Evolutionary conservation across 2,797 vertebrate species (phyloP), one percentile per base, ranked within the genome.

Genomic region (Craterocephalus amniculus): DNA sequence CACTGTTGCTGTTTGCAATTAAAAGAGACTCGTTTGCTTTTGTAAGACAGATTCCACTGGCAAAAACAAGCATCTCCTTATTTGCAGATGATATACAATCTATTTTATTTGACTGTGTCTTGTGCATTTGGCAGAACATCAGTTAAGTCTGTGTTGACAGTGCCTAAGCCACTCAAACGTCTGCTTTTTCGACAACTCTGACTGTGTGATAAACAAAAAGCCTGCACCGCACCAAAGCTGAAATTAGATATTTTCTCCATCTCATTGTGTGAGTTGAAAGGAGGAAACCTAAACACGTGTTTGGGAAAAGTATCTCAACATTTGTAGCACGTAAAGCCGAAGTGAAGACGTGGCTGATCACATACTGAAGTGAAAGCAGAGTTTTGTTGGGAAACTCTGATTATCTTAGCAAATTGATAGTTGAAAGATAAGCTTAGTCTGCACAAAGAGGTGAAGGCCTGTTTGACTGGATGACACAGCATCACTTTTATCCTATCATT

Each of bases 71-170:
- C 67, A 64, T 76, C 73, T 81, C 73, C 81, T 86, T 76, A 83
- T 75, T 80, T 78, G 57, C 66, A 62, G 69, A 80, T 74, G 83
- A 89, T 81, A 84, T 74, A 82, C 83, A 69, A 80, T 82, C 69
- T 63, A 49, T 79, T 89, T 85, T 60, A 80, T 85, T 81, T 56
- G 73, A 81, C 76, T 74, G 80, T 83, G 81, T 83, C 57, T 67
- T 84, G 61, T 84, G 68, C 52, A 14, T 84, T 67, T 89, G 83
- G 83, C 84, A 77, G 77, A 49, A 81, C 74, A 80, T 90, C 75
- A 84, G 74, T 78, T 2, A 59, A 11, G 70, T 70, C 74, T 77
- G 80, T 86, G 83, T 87, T 89, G 88, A 90, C 86, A 79, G 84
- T 55, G 66, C 2, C 52, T 63, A 6, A 77, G 69, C 58, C 24